Base-by-base conservation (phyloP, 1,140 invertebrate genomes). In the Belonocnema kinseyi region DNA sequence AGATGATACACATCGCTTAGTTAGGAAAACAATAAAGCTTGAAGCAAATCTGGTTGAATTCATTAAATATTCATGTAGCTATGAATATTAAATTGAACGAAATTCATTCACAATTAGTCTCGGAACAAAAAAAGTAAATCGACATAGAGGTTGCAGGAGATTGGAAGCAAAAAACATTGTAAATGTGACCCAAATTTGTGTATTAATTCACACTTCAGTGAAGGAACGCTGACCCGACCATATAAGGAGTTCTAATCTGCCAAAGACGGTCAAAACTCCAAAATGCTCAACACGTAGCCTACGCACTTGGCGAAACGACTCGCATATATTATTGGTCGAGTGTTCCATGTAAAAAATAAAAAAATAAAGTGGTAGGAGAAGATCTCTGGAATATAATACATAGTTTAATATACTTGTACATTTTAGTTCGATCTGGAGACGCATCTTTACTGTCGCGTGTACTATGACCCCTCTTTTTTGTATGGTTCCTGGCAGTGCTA, bases 301-400 rank as follows among this genome's bases (percentile, higher is more conserved):
- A 66, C 61, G 61, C 61, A 66, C 61, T 66, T n/a, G 61, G n/a
- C 33, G 61, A 66, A 66, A 66, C 33, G 40, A 66, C 33, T 66
- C 61, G 26, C 61, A 66, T 66, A 40, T 40, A 66, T 66, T 66
- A 66, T 33, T 33, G 58, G 3, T 12, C 26, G 33, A 66, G 58
- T 33, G 61, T 66, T 40, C 61, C 33, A 66, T 66, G 61, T 40
- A 66, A 66, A 66, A 40, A 3, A 7, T 33, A n/a, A 10, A 26
- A 40, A 5, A 33, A 14, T 33, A 40, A 66, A 66, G 40, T 46
- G 40, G 6, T 46, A 46, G 7, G 40, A 66, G 40, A 46, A 66
- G 14, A 66, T 46, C 33, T 16, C 33, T 66, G 61, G 40, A 66
- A 40, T 46, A 66, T 66, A 46, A 46, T 46, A 26, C 21, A 26